Evolutionary conservation across 2,113 vertebrate genomes (phyloP), one percentile per base, ranked within the genome.

Genomic region (Kryptolebias marmoratus): DNA sequence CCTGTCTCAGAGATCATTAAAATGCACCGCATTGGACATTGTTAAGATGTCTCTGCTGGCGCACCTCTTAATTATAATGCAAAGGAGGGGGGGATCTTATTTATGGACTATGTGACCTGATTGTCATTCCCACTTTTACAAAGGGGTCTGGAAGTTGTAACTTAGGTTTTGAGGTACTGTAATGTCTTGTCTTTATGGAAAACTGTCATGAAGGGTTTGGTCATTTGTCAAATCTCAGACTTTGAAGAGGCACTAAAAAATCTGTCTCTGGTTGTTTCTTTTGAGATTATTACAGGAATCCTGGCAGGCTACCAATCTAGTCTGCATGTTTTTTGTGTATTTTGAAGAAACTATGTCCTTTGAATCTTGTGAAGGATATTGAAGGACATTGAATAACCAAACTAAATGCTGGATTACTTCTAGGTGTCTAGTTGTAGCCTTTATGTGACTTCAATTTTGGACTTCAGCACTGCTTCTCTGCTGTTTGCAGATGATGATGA

Each of bases 21-120:
- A 45, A 71, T n/a, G 52, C 42, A 39, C 49, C 28, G 42, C 39
- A 47, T 52, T 72, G 28, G 28, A 14, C 10, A 55, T 56, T 54
- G 22, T 61, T 71, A 22, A 36, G 47, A 42, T 62, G 30, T 52
- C 49, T n/a, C 49, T 52, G 7, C 49, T 22, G 18, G 18, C 47
- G 16, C 13, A 49, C 15, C 6, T 49, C 14, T 49, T 18, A 1
- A 22, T 4, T n/a, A 1, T 52, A n/a, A 10, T 9, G 49, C 49
- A 52, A 52, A 52, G n/a, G n/a, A 52, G n/a, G n/a, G 4, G 6
- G 48, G 3, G 14, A 0, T 16, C 3, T 50, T 50, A 50, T 50
- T 50, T 18, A 50, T 16, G 48, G 15, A 50, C 48, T 50, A 14
- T 15, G 5, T 36, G 32, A 36, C 32, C 32, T 36, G 32, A 36